These are phyloP conservation scores for Nycticryphes semicollaris DNA, from an alignment of 2,113 vertebrate species.

Conservation along the genomic window DNA sequence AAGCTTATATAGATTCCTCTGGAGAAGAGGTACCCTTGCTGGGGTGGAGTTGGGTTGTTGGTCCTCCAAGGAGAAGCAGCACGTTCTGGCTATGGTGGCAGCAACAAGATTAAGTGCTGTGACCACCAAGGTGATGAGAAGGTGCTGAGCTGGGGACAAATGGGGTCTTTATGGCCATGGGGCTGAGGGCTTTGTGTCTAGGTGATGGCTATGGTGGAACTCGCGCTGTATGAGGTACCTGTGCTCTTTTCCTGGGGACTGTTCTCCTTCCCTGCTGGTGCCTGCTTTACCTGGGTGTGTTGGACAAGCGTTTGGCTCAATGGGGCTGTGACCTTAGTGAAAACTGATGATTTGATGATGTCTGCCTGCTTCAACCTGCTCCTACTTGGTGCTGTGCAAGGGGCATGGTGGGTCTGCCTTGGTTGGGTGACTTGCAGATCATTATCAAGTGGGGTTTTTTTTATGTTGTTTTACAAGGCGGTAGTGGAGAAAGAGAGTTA, in stretches of 20 bases:
- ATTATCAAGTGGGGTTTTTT: background rate
- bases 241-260: background rate
- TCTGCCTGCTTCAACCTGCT: background rate
- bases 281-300: background rate
- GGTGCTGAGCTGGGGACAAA: background rate
- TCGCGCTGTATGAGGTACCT: accelerated
- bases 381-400: background rate
- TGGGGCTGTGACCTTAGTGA: background rate
- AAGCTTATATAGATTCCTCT: background rate
- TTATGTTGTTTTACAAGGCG: background rate
- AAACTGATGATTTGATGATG: background rate
- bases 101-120: background rate
- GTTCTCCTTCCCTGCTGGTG: background rate
- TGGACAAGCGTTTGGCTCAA: accelerated
- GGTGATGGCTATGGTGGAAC: background rate
- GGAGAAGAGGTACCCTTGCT: too few relatives aligned
- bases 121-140: accelerated
- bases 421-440: background rate
- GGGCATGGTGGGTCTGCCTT: background rate
- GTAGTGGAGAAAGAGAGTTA: background rate
- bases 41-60: background rate
- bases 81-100: accelerated
- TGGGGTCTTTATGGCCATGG: background rate
- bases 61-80: background rate
- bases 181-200: background rate